Evolutionary conservation across 2,797 vertebrate species (phyloP), one percentile per base, ranked within the genome.

Genomic region (Coregonus ussuriensis): DNA sequence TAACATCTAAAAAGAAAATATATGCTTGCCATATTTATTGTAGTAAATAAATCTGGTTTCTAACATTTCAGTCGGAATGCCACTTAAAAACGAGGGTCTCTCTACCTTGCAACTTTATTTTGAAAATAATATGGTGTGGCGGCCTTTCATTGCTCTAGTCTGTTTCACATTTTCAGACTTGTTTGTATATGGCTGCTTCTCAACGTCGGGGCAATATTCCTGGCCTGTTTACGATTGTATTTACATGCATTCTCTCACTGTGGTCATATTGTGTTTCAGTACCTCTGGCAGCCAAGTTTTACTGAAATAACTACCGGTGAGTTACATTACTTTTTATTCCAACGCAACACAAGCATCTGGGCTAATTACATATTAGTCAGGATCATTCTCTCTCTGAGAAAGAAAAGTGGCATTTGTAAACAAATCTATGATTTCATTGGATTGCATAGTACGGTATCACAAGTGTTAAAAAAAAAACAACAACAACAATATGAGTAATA

Each of bases 361-460:
- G 90, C 92, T 93, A 92, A 94, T 94, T 91, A 92, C 85, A 92
- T 91, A 93, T 94, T 94, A 94, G 89, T 88, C 77, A 85, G 81
- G 85, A 89, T 91, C 83, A 81, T 92, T 92, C 90, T 88, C 86
- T 88, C 15, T 35, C 21, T 77, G 74, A 75, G 13, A 71, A 77
- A 76, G 76, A 59, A 77, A 83, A 76, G 72, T 75, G 21, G 65
- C 77, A 72, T 41, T 67, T n/a, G 37, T 70, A 70, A 65, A 70
- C 37, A 70, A 6, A 70, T 70, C 16, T 47, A 15, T n/a, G 54
- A n/a, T 59, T 59, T 59, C 18, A 59, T 59, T 59, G 7, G 16
- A n/a, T 21, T 59, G 16, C 7, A 59, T 59, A 59, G 4, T 6
- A n/a, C 54, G 1, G 54, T n/a, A 47, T 47, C 41, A 47, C 41